Percentiles rank a stretch among this genome's conserved stretches.
phyloP scores from a whole-genome alignment of 2,888 invertebrate genomes.

The Synanthedon andrenaeformis region DNA sequence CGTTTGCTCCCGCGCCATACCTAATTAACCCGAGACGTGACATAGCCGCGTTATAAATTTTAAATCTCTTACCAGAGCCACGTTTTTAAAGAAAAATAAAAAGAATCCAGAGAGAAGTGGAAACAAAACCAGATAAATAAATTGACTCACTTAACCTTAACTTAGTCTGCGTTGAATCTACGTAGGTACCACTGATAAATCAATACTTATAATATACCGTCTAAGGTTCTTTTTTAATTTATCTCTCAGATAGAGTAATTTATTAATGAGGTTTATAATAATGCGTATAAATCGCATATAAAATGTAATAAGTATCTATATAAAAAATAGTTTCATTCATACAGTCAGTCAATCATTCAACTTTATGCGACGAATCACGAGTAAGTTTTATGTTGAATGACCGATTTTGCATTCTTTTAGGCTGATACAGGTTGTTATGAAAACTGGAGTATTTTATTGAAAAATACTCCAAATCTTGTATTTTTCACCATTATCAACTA shows the following conservation, averaged over 20 bases:
- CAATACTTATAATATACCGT: slow-evolving; percentile 12
- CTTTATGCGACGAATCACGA: slow-evolving; percentile 7
- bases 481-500: too few species aligned
- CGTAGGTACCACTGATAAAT: slow-evolving; percentile 1
- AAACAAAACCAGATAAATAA: slow-evolving; percentile 15
- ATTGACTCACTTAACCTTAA: not conserved
- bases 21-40: slow-evolving; percentile 62
- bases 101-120: slow-evolving; percentile 13
- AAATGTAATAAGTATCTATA: not conserved
- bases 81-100: slow-evolving; percentile 33
- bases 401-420: slow-evolving; percentile 36
- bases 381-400: slow-evolving; percentile 29
- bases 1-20: slow-evolving; percentile 30
- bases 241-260: too few species aligned
- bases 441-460: slow-evolving; percentile 1
- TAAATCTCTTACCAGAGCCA: slow-evolving; percentile 42
- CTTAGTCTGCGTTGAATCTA: not conserved
- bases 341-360: slow-evolving; percentile 9
- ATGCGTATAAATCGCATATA: not conserved
- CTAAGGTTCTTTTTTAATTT: not conserved
- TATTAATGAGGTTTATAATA: too few species aligned
- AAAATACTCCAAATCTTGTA: too few species aligned
- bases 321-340: not conserved
- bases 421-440: slow-evolving; percentile 21
- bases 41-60: slow-evolving; percentile 56